Evolutionary conservation across 2,113 vertebrate species (phyloP).

Genomic region (Pseudorhombus dupliciocellatus): DNA sequence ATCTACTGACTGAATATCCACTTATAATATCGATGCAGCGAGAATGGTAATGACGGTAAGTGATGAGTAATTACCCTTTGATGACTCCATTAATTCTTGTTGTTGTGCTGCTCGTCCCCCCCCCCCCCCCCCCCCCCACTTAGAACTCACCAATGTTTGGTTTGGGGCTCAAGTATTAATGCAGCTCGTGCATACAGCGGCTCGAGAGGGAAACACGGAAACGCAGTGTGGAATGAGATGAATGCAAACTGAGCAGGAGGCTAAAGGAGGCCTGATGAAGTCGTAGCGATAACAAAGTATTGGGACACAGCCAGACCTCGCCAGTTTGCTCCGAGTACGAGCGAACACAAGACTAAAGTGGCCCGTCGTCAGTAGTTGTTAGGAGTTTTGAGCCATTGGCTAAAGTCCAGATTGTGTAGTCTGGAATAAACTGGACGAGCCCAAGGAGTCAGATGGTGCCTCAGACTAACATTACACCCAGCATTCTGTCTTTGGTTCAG

Average conservation of each 20-base stretch:
- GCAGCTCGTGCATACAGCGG: background rate
- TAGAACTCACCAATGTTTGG: slow-evolving; percentile 5
- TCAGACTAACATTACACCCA: background rate
- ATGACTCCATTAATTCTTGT: slow-evolving; percentile 4
- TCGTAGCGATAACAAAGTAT: background rate
- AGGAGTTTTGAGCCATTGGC: background rate
- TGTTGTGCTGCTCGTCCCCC: background rate
- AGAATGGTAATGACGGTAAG: slow-evolving; percentile 6
- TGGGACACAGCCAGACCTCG: background rate
- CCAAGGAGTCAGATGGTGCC: slow-evolving; percentile 19
- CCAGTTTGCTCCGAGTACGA: background rate
- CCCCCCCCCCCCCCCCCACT: background rate
- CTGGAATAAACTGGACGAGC: slow-evolving; percentile 6
- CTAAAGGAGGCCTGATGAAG: background rate
- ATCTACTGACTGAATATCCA: background rate
- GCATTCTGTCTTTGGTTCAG: background rate
- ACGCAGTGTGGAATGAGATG: slow-evolving; percentile 6
- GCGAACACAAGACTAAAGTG: background rate
- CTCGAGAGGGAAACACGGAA: background rate
- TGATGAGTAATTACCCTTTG: slow-evolving; percentile 2
- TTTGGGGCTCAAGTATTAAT: slow-evolving; percentile 11
- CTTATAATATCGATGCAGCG: background rate
- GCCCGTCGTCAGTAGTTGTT: background rate
- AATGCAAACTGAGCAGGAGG: background rate
- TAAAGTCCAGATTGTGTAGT: background rate